A percentile compares a stretch with the other conserved stretches of the same genome.
Evolutionary conservation across 2,888 invertebrate genomes (phyloP).

Genomic region (Chaetogeoica ovagalla): DNA sequence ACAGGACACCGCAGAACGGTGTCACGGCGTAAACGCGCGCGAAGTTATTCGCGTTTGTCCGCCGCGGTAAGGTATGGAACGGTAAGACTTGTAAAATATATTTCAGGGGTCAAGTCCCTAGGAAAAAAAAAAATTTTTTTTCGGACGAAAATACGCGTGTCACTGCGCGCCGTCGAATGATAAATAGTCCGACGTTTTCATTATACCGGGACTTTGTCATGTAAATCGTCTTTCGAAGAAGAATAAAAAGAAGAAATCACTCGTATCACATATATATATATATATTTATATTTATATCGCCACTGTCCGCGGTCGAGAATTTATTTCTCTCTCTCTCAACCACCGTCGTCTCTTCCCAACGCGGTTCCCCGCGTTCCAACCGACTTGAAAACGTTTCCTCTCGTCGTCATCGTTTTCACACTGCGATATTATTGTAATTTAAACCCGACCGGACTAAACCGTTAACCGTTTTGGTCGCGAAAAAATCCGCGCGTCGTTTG

Average conservation of each 20-base stretch:
- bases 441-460: neutral
- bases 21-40: too few species aligned
- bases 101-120: neutral
- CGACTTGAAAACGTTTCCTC: neutral
- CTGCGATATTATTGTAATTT: too few species aligned
- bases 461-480: slow-evolving; percentile 19
- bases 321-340: too few species aligned
- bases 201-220: slow-evolving; percentile 17
- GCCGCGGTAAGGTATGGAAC: neutral
- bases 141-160: slow-evolving; percentile 8
- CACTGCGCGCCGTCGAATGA: neutral
- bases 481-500: slow-evolving; percentile 3
- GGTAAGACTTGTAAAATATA: neutral
- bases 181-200: slow-evolving; percentile 24
- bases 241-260: too few species aligned
- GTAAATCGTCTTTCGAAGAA: neutral
- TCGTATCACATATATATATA: too few species aligned
- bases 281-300: too few species aligned
- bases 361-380: neutral
- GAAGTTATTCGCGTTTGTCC: too few species aligned
- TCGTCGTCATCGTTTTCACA: too few species aligned
- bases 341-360: neutral
- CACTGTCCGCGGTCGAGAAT: neutral
- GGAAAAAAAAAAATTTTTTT: neutral
- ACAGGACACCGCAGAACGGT: too few species aligned